Evolutionary conservation across 2,113 vertebrate species (phyloP).

Genomic region (Colinus virginianus): DNA sequence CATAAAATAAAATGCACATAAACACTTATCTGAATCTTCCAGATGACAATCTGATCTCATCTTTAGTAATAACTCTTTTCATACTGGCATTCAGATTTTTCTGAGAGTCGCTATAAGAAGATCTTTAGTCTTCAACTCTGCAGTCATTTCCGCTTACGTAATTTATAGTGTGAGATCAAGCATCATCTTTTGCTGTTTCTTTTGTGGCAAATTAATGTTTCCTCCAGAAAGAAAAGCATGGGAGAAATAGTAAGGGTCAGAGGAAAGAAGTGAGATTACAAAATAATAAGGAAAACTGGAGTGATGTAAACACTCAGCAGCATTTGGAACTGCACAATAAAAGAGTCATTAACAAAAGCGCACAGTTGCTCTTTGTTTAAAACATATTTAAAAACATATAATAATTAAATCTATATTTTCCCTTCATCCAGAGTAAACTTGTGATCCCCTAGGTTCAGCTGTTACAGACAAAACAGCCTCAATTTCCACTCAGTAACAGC

Average conservation of each 20-base stretch:
- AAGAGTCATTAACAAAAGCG: not conserved
- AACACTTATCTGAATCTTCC: not conserved
- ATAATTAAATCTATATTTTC: not conserved
- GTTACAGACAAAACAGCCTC: not conserved
- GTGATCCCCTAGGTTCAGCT: not conserved
- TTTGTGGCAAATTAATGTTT: not conserved
- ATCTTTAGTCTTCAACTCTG: not conserved
- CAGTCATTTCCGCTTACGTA: not conserved
- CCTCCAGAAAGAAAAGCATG: not conserved
- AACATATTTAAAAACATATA: not conserved
- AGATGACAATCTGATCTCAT: not conserved
- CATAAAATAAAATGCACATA: not conserved
- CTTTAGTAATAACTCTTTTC: not conserved
- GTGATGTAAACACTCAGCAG: not conserved
- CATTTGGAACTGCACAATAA: not conserved
- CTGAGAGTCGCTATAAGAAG: rapidly evolving
- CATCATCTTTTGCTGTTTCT: not conserved
- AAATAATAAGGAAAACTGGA: not conserved
- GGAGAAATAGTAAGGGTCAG: not conserved
- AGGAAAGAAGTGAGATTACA: not conserved
- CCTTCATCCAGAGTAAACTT: not conserved
- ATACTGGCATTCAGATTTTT: not conserved
- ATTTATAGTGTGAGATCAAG: not conserved
- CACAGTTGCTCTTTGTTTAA: not conserved
- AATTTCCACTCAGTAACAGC: not conserved